phyloP scores from a whole-genome alignment of 2,113 vertebrate genomes.

The Dicentrarchus labrax region DNA sequence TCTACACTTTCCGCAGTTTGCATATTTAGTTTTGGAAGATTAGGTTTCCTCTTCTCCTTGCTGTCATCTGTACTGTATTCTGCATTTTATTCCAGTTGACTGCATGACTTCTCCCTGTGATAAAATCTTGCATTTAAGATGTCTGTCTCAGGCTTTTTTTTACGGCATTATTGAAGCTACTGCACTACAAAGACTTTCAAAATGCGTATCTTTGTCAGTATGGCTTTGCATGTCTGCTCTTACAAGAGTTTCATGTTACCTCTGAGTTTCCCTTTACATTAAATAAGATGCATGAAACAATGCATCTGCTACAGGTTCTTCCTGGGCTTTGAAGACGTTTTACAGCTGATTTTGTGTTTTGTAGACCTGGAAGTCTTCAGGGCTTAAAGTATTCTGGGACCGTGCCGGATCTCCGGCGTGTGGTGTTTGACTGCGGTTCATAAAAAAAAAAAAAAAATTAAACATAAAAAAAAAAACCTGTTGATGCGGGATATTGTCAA shows the following conservation, averaged over 20 bases:
- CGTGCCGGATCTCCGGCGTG: too few relatives aligned
- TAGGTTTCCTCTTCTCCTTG: neutral
- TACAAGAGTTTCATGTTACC: neutral
- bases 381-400: too few relatives aligned
- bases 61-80: conserved; percentile 21
- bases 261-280: neutral
- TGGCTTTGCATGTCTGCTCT: conserved; percentile 24
- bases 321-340: neutral
- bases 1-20: conserved; percentile 8
- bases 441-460: too few relatives aligned
- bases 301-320: neutral
- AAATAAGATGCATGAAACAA: neutral
- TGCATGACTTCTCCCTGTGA: conserved; percentile 46
- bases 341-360: neutral
- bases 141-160: conserved; percentile 43
- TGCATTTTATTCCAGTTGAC: conserved; percentile 23
- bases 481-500: too few relatives aligned
- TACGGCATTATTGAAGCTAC: conserved; percentile 20
- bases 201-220: conserved; percentile 25
- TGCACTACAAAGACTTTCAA: conserved; percentile 50
- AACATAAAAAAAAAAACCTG: too few relatives aligned
- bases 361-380: neutral
- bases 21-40: conserved; percentile 7
- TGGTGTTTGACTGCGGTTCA: too few relatives aligned
- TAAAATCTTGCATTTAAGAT: conserved; percentile 45